Conservation (phyloP, 2,113 vertebrate genomes). For the Lepidothrix coronata region DNA sequence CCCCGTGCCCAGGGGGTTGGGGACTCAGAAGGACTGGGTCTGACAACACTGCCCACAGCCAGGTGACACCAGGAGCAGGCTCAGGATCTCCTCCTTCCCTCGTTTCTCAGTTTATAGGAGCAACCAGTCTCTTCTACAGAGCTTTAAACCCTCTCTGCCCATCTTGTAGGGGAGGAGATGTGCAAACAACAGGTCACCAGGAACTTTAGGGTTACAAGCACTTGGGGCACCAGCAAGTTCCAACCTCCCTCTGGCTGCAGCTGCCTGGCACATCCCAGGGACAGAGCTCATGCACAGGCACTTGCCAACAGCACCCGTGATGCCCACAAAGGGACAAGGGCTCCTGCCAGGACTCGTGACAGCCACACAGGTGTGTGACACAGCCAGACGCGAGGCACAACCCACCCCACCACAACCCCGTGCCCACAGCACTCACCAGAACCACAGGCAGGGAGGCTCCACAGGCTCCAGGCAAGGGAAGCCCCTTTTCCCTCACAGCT, state of each 20-base stretch:
- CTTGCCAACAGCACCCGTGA: neutral
- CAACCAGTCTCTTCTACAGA: neutral
- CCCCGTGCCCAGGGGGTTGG: accelerated
- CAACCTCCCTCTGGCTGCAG: neutral
- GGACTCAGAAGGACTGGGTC: neutral
- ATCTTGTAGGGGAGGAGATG: accelerated
- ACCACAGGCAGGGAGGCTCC: neutral
- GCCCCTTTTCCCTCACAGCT: neutral
- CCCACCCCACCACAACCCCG: neutral
- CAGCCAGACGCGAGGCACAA: accelerated
- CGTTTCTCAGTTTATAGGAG: accelerated
- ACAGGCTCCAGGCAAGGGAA: accelerated
- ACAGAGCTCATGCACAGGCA: accelerated
- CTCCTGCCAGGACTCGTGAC: neutral
- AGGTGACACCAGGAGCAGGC: accelerated
- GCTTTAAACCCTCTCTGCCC: neutral
- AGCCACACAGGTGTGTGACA: neutral
- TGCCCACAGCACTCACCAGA: neutral
- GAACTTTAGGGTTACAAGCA: neutral
- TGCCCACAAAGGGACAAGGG: no score
- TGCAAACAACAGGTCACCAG: neutral
- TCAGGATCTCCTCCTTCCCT: neutral
- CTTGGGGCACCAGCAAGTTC: neutral
- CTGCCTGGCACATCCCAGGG: accelerated
- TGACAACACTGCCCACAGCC: accelerated